A percentile compares a stretch with the other conserved stretches of the same genome.
These are phyloP conservation scores for Spongia lamella DNA, from an alignment of 37 sponge, comb jelly and placozoan genomes.

Conservation along the genomic window DNA sequence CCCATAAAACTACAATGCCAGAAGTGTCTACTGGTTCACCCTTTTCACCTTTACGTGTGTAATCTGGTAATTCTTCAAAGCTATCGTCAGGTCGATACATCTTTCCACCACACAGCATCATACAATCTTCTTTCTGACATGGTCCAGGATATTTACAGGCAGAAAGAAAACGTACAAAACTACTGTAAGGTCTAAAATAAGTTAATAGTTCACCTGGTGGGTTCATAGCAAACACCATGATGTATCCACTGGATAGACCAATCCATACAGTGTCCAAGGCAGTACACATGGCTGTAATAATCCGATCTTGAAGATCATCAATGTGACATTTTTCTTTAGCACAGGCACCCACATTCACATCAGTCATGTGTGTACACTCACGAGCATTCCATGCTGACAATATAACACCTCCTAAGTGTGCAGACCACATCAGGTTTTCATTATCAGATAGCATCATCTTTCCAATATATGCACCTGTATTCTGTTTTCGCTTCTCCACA, in stretches of 20 bases:
- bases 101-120: conserved; percentile 65
- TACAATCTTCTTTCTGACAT: conserved; percentile 57
- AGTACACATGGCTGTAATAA: conserved; percentile 65
- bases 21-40: conserved; percentile 20
- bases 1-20: conserved; percentile 66
- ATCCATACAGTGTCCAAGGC: conserved; percentile 85
- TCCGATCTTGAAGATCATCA: conserved; percentile 9
- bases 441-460: conserved; percentile 37
- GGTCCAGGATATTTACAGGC: conserved; percentile 39
- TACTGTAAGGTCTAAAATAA: conserved; percentile 63
- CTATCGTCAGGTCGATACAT: conserved; percentile 3
- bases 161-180: conserved; percentile 64
- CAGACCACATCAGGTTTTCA: conserved; percentile 67
- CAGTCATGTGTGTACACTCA: conserved; percentile 30
- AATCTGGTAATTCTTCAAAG: too few species aligned
- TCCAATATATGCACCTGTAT: conserved; percentile 36
- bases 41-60: conserved; percentile 31
- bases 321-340: not conserved
- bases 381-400: conserved; percentile 71
- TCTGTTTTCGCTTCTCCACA: conserved; percentile 9
- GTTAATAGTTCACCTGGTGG: conserved; percentile 41
- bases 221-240: conserved; percentile 66
- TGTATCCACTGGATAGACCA: conserved; percentile 81
- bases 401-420: conserved; percentile 42
- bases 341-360: conserved; percentile 15